Evolutionary conservation across 2,797 vertebrate genomes (phyloP).

Genomic region (Melanitta fusca): DNA sequence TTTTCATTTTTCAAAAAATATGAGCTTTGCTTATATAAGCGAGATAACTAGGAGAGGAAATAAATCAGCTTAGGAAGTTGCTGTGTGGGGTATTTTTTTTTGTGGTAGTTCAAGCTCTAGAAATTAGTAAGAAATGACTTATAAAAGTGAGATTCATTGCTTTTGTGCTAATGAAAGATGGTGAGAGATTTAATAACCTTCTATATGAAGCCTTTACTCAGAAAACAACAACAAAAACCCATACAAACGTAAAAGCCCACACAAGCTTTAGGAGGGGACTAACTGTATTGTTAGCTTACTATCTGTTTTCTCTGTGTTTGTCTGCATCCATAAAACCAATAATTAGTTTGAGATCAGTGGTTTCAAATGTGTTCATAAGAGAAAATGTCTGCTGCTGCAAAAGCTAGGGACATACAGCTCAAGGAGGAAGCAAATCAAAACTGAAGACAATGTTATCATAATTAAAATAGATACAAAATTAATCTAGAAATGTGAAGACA

Average conservation of each 20-base stretch:
- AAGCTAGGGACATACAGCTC: neutral
- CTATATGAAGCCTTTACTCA: neutral
- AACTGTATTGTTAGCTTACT: neutral
- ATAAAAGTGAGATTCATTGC: neutral
- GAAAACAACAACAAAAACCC: neutral
- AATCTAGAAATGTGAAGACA: neutral
- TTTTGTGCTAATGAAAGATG: neutral
- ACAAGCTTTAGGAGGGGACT: neutral
- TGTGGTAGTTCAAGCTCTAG: neutral
- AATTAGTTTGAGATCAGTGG: neutral
- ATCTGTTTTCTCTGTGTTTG: neutral
- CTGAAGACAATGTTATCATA: neutral
- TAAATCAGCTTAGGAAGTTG: neutral
- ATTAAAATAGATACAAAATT: neutral
- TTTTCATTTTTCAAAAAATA: neutral
- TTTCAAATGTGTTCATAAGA: neutral
- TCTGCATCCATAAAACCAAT: neutral
- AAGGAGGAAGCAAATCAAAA: neutral
- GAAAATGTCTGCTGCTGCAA: neutral
- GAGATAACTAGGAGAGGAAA: neutral
- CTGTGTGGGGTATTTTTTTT: neutral
- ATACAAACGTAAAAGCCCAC: neutral
- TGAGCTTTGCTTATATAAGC: neutral
- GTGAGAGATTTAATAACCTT: neutral
- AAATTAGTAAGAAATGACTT: neutral